Evolutionary conservation across 2,797 vertebrate genomes (phyloP).

Genomic region (Cyprinodon diabolis): DNA sequence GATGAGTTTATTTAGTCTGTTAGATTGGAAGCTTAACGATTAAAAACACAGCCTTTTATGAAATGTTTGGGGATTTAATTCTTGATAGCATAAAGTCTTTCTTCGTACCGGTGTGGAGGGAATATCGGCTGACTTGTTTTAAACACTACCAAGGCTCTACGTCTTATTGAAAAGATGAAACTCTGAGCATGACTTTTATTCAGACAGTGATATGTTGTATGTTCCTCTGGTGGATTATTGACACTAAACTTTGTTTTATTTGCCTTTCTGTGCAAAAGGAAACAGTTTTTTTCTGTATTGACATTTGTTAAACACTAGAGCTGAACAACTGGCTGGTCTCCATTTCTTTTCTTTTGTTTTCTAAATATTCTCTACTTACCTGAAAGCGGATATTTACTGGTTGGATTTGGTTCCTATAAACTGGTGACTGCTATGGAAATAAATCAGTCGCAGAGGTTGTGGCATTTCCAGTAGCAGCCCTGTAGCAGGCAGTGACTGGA

Average conservation of each 20-base stretch:
- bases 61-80: background rate
- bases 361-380: no score
- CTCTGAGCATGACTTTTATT: background rate
- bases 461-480: background rate
- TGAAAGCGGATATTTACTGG: no score
- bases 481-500: background rate
- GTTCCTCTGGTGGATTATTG: constrained; percentile 8
- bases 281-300: constrained; percentile 27
- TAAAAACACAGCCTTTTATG: background rate
- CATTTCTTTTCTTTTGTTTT: constrained; percentile 28
- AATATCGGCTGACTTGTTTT: background rate
- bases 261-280: constrained; percentile 44
- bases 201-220: background rate
- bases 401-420: background rate
- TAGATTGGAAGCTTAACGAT: background rate
- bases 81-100: background rate
- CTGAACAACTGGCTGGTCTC: constrained; percentile 44
- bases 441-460: no score
- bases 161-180: background rate
- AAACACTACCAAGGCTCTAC: background rate
- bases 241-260: constrained; percentile 41
- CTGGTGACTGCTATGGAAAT: no score
- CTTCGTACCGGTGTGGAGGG: background rate
- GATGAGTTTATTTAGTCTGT: constrained; percentile 17
- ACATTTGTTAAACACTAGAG: constrained; percentile 59